Conservation (phyloP, 1,140 invertebrate species). For the Araneus ventricosus region DNA sequence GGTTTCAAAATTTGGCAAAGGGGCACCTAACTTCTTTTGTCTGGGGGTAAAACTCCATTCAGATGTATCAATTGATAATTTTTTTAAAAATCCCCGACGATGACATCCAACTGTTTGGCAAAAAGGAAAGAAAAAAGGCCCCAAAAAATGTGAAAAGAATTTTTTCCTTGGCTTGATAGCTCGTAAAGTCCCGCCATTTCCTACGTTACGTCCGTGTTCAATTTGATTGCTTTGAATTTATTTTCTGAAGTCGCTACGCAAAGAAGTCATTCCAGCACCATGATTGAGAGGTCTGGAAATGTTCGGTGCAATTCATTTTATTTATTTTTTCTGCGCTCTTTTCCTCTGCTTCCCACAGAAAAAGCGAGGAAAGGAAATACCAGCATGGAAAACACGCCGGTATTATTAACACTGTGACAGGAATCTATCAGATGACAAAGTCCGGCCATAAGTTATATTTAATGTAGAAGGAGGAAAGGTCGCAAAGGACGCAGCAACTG, state of each 20-base stretch:
- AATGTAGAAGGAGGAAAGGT: conserved; percentile 23
- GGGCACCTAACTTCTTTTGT: conserved; percentile 40
- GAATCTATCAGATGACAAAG: conserved; percentile 61
- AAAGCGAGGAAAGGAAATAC: conserved; percentile 23
- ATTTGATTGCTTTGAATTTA: conserved; percentile 74
- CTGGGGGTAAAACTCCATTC: conserved; percentile 4
- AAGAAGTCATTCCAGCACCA: conserved; percentile 72
- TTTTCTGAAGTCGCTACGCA: conserved; percentile 67
- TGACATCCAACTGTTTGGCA: conserved; percentile 59
- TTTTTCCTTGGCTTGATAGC: conserved; percentile 65
- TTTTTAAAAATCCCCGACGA: conserved; percentile 56
- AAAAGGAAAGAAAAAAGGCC: conserved; percentile 11
- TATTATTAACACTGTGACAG: conserved; percentile 66
- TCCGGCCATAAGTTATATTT: conserved; percentile 60
- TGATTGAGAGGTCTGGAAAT: conserved; percentile 68
- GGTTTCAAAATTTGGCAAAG: conserved; percentile 51
- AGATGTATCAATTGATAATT: conserved; percentile 72
- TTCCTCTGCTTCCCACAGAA: conserved; percentile 10
- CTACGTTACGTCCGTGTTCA: conserved; percentile 65
- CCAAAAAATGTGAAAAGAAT: conserved; percentile 16
- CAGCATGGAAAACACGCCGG: conserved; percentile 56
- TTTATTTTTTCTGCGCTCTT: conserved; percentile 42
- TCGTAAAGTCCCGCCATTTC: conserved; percentile 71
- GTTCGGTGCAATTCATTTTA: conserved; percentile 60
- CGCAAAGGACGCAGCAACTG: not conserved